A percentile compares a stretch with the other conserved stretches of the same genome.
Evolutionary conservation across 2,888 invertebrate genomes (phyloP).

Genomic region (Latheticus oryzae): DNA sequence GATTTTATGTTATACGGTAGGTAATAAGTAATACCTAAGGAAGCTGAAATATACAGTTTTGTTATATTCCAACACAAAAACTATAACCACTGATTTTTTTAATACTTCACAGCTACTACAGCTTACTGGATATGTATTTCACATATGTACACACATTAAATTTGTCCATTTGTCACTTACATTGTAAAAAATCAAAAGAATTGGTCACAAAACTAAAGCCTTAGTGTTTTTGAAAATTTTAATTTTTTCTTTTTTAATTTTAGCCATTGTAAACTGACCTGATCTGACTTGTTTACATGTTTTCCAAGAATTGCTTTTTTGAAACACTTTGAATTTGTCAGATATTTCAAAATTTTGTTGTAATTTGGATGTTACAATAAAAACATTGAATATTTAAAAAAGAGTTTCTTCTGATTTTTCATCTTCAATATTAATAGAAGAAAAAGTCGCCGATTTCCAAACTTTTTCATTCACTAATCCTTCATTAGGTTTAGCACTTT

Average conservation of each 20-base stretch:
- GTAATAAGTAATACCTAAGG: too few relatives aligned
- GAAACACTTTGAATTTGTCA: neutral
- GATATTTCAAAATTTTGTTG: neutral
- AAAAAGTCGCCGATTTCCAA: slow-evolving; percentile 51
- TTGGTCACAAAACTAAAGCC: too few relatives aligned
- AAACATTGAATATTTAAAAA: slow-evolving; percentile 69
- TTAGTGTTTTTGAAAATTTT: too few relatives aligned
- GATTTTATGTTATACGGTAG: too few relatives aligned
- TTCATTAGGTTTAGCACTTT: slow-evolving; percentile 50
- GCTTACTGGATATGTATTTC: slow-evolving; percentile 33
- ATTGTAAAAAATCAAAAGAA: too few relatives aligned
- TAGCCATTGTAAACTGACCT: neutral
- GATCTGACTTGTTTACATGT: slow-evolving; percentile 8
- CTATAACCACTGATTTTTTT: slow-evolving; percentile 18
- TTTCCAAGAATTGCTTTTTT: neutral
- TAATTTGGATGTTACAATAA: neutral
- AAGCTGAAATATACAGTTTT: neutral
- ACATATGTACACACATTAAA: slow-evolving; percentile 34
- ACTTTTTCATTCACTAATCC: slow-evolving; percentile 59
- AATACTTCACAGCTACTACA: slow-evolving; percentile 29
- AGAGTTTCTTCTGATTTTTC: slow-evolving; percentile 84
- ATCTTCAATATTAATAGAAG: slow-evolving; percentile 62
- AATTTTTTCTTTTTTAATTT: too few relatives aligned
- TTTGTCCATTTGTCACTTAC: slow-evolving; percentile 9
- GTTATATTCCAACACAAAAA: slow-evolving; percentile 26